These are phyloP conservation scores for Pachyrhynchus sulphureomaculatus DNA, from an alignment of 1,140 invertebrate species.

Conservation along the genomic window DNA sequence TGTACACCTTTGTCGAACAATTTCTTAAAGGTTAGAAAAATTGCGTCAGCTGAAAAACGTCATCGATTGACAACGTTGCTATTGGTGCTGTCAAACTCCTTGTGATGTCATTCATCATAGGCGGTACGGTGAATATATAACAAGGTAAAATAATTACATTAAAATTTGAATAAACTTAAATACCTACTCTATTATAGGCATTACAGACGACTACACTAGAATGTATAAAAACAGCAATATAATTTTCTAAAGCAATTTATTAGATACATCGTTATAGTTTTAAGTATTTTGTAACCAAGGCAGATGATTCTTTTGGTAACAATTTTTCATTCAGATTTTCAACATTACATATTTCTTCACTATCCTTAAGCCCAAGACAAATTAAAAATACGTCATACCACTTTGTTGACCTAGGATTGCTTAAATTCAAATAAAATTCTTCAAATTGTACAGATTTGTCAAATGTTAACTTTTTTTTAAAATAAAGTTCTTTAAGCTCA, in stretches of 20 bases:
- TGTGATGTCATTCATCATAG: neutral
- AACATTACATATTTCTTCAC: neutral
- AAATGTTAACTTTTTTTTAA: neutral
- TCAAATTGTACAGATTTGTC: neutral
- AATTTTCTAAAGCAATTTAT: too few species aligned
- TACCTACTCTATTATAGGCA: too few species aligned
- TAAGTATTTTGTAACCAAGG: neutral
- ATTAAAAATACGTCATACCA: slow-evolving; percentile 4
- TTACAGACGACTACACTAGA: too few species aligned
- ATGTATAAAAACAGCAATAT: too few species aligned
- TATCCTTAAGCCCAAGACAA: neutral
- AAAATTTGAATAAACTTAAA: too few species aligned
- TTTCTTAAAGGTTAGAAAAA: slow-evolving; percentile 4
- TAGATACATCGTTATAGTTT: too few species aligned
- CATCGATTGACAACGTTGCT: neutral
- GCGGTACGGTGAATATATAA: too few species aligned
- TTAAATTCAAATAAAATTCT: neutral
- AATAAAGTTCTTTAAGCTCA: neutral
- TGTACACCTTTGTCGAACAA: too few species aligned
- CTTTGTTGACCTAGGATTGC: neutral
- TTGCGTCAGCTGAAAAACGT: neutral
- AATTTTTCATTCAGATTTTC: too few species aligned
- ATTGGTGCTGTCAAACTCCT: neutral
- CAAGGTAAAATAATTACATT: too few species aligned
- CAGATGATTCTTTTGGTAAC: neutral